Evolutionary conservation across 1,140 invertebrate genomes (phyloP).

Genomic region (Drosophila ercepeae): DNA sequence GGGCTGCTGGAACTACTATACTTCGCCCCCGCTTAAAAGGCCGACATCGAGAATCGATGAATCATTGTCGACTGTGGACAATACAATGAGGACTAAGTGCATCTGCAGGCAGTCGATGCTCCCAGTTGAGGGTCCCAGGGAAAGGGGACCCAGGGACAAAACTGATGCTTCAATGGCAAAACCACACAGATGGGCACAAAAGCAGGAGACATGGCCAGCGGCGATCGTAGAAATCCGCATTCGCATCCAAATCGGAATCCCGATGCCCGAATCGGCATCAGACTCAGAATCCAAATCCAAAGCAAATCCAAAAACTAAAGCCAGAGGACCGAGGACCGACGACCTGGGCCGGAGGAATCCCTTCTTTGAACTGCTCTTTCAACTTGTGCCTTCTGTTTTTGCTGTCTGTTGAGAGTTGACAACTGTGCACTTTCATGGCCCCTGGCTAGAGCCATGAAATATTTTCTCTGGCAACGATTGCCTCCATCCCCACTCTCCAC

Average conservation of each 20-base stretch:
- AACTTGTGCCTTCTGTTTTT: constrained; percentile 37
- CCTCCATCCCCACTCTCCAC: not conserved
- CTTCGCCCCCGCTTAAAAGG: not conserved
- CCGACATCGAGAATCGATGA: not conserved
- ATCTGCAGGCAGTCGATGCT: not conserved
- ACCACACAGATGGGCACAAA: constrained; percentile 17
- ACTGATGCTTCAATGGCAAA: constrained; percentile 68
- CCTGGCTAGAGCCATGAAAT: constrained; percentile 58
- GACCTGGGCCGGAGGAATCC: not conserved
- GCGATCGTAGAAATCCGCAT: constrained; percentile 67
- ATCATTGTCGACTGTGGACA: not conserved
- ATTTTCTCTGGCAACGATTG: constrained; percentile 30
- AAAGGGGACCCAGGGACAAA: not conserved
- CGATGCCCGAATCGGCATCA: constrained; percentile 9
- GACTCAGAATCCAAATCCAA: constrained; percentile 9
- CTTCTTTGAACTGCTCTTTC: constrained; percentile 11
- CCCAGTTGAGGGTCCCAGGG: not conserved
- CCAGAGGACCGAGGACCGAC: no score
- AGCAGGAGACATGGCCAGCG: constrained; percentile 21
- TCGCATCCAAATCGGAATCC: constrained; percentile 23
- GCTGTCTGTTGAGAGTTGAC: constrained; percentile 60
- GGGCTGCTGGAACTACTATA: not conserved
- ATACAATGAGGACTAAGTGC: constrained; percentile 2
- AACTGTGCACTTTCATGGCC: constrained; percentile 76
- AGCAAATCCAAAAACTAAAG: not conserved